Percentiles rank a stretch among this genome's conserved stretches.
Evolutionary conservation across 1,140 invertebrate species (phyloP).

Genomic region (Megalopta genalis): DNA sequence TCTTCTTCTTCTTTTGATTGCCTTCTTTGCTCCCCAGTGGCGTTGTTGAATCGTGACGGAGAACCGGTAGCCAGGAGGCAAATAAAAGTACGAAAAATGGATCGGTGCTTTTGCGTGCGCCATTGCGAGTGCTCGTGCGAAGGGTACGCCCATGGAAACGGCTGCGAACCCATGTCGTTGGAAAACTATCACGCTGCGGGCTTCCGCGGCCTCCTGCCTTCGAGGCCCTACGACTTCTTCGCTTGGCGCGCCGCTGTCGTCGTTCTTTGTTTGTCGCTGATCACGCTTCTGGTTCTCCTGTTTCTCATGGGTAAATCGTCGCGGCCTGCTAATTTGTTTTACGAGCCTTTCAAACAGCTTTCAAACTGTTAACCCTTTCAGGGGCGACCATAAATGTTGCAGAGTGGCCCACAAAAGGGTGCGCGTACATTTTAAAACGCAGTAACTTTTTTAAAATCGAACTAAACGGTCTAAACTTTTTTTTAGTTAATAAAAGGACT

Average conservation of each 20-base stretch:
- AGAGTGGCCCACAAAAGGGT: too few species aligned
- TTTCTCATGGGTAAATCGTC: slow-evolving; percentile 52
- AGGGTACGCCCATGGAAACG: slow-evolving; percentile 58
- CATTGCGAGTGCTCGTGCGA: slow-evolving; percentile 78
- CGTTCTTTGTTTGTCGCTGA: slow-evolving; percentile 43
- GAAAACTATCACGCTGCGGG: slow-evolving; percentile 78
- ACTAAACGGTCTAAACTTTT: too few species aligned
- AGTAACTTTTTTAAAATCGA: too few species aligned
- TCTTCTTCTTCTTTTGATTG: not conserved
- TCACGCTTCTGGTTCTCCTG: slow-evolving; percentile 43
- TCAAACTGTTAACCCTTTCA: too few species aligned
- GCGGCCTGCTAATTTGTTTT: too few species aligned
- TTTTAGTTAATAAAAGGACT: too few species aligned
- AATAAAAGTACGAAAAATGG: slow-evolving; percentile 72
- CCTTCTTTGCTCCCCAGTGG: slow-evolving; percentile 48
- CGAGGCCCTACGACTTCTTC: slow-evolving; percentile 38
- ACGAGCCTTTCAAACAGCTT: too few species aligned
- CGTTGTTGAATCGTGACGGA: slow-evolving; percentile 73
- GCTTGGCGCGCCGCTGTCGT: slow-evolving; percentile 17
- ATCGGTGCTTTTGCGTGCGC: slow-evolving; percentile 78
- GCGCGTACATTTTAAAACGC: too few species aligned
- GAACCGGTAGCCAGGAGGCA: slow-evolving; percentile 75
- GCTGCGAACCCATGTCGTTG: slow-evolving; percentile 71
- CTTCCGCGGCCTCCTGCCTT: slow-evolving; percentile 75
- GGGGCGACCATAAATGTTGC: too few species aligned